Evolutionary conservation across 2,797 vertebrate species (phyloP).

Genomic region (Gymnoscopelus microlampas): DNA sequence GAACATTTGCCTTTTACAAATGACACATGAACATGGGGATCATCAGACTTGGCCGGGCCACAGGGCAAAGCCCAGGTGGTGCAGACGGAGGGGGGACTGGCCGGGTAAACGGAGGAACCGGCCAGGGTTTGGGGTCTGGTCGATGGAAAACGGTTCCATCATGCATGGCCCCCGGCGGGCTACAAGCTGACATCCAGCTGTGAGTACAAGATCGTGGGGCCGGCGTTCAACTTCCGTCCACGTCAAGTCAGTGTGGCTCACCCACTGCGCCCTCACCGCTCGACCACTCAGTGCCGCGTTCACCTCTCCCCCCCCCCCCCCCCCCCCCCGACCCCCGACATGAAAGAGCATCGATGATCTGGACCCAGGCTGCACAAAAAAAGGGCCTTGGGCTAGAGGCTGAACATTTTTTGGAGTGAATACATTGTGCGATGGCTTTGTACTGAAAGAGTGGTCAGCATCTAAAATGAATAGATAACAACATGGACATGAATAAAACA

Average conservation of each 20-base stretch:
- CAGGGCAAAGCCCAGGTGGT: conserved; percentile 47
- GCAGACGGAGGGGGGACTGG: conserved; percentile 37
- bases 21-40: conserved; percentile 54
- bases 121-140: conserved; percentile 43
- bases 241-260: conserved; percentile 71
- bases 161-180: conserved; percentile 68
- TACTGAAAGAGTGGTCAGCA: neutral
- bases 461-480: no score
- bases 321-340: conserved; percentile 32
- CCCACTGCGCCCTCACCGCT: conserved; percentile 66
- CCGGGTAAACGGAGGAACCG: conserved; percentile 39
- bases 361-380: conserved; percentile 53
- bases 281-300: conserved; percentile 71
- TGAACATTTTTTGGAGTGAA: conserved; percentile 56
- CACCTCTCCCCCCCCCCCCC: conserved; percentile 62
- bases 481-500: no score
- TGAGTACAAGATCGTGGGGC: conserved; percentile 64
- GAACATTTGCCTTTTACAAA: conserved; percentile 61
- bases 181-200: conserved; percentile 65
- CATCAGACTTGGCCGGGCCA: conserved; percentile 40
- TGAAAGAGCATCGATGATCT: conserved; percentile 73
- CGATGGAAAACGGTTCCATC: conserved; percentile 59
- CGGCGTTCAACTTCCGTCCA: conserved; percentile 71
- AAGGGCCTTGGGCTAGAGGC: conserved; percentile 59
- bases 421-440: conserved; percentile 45